Percentiles rank a stretch among this genome's conserved stretches.
Conservation (phyloP, 2,888 invertebrate species). For the Noctua janthe region DNA sequence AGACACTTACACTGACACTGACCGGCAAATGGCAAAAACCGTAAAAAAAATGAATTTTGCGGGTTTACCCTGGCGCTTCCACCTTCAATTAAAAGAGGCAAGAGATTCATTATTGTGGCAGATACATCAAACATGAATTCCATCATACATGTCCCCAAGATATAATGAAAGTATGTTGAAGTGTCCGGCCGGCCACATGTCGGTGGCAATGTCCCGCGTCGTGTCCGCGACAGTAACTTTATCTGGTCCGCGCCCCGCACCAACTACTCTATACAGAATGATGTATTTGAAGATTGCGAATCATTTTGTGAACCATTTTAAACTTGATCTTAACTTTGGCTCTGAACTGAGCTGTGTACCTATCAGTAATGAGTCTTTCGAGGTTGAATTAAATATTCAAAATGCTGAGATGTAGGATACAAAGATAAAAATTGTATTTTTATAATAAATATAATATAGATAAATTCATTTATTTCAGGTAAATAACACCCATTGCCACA, state of each 20-base stretch:
- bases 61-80: too few relatives aligned
- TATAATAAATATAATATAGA: too few relatives aligned
- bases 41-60: too few relatives aligned
- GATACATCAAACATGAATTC: background rate
- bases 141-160: background rate
- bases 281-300: constrained; percentile 12
- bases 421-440: too few relatives aligned
- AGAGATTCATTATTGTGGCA: background rate
- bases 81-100: background rate
- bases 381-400: too few relatives aligned
- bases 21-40: too few relatives aligned
- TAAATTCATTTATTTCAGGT: too few relatives aligned
- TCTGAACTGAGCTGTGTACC: background rate
- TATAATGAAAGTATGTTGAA: background rate
- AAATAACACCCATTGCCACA: too few relatives aligned
- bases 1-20: too few relatives aligned
- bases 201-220: constrained; percentile 58
- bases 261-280: constrained; percentile 48
- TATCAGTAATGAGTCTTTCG: too few relatives aligned
- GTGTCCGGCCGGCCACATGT: constrained; percentile 30
- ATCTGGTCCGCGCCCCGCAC: constrained; percentile 59
- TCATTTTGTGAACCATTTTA: background rate
- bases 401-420: too few relatives aligned
- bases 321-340: background rate
- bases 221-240: constrained; percentile 62